Base-by-base conservation (phyloP, 1,140 invertebrate species). In the Drosophila ogumai region DNA sequence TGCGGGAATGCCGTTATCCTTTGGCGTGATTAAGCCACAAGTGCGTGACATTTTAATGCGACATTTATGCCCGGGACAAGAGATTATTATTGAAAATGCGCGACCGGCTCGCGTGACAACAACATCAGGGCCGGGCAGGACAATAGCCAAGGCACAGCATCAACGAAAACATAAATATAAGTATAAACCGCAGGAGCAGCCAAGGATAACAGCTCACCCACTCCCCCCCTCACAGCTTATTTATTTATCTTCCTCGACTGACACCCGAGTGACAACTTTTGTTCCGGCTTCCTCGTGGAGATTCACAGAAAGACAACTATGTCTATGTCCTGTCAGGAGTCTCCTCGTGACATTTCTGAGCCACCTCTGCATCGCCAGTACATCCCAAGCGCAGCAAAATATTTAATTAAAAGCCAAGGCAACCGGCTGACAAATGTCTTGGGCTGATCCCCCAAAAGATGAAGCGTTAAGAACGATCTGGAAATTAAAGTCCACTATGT, bases 21-120 rank as follows among this genome's bases (percentile, higher is more conserved):
- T 87, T 81, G 78, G 85, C 85, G 81, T 88, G 85, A 88, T 88
- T 88, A 88, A 88, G 85, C 81, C 81, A 88, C 85, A 85, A 88
- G 85, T 88, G 85, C 85, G 85, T 88, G 85, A 88, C 85, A 88
- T 81, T 88, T 88, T 90, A 88, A 88, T 88, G 85, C 85, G 85
- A 88, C 85, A 88, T 90, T 88, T 88, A 88, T 90, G 85, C 81
- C 81, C 68, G 57, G 82, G 85, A 88, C 85, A 88, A 85, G 85
- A 88, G 85, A 88, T 88, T 88, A 88, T 81, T 90, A 81, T 84
- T 84, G 85, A 84, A 84, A 90, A 84, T 79, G 82, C 84, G 76
- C 79, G 46, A 32, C 43, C 52, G 47, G 54, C 46, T 59, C 57
- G 56, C 76, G 61, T 82, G 84, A 80, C 82, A 87, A 82, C 75